Base-by-base conservation (phyloP, 2,888 invertebrate genomes). In the Drosophila eohydei region DNA sequence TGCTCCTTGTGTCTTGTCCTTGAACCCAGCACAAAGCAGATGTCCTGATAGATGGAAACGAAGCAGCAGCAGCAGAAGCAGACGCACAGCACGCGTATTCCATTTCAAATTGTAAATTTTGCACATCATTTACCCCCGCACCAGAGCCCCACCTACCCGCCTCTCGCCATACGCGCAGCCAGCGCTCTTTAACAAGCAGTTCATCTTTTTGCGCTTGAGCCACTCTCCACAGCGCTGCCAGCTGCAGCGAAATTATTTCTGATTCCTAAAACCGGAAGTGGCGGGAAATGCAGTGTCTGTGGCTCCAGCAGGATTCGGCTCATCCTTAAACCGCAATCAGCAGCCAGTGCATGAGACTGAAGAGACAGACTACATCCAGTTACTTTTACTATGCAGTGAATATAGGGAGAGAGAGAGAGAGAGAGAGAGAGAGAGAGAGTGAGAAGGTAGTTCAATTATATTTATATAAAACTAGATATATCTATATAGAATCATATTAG, bases 51-150 rank as follows among this genome's bases (percentile, higher is more conserved):
- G 58, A 40, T 28, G 16, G 32, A 5, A 38, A 26, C 44, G 36
- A 57, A 57, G 51, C 56, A 59, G 54, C 2, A 38, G 56, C 52
- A 62, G 52, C 11, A 51, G 76, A 41, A 36, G 38, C 41, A 44
- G 56, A 41, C 41, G 51, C 28, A 50, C 44, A 61, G 58, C 40
- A 54, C 58, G 68, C 65, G 66, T 78, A 71, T 76, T 88, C 63
- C 40, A 69, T 74, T 72, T 60, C 60, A 67, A 67, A 74, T 71
- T 50, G 32, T 50, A 58, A 80, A 72, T 85, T 85, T 80, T 59
- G 58, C 70, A 69, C 64, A 57, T 79, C 76, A 78, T 57, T 68
- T 64, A 26, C 21, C 28, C 38, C 9, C 26, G 21, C 34, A 2
- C 48, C 6, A 41, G 5, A 46, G 21, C 40, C 21, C n/a, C 16